These are phyloP conservation scores for Drosophila setifemur DNA, from an alignment of 1,140 invertebrate genomes.

Conservation along the genomic window DNA sequence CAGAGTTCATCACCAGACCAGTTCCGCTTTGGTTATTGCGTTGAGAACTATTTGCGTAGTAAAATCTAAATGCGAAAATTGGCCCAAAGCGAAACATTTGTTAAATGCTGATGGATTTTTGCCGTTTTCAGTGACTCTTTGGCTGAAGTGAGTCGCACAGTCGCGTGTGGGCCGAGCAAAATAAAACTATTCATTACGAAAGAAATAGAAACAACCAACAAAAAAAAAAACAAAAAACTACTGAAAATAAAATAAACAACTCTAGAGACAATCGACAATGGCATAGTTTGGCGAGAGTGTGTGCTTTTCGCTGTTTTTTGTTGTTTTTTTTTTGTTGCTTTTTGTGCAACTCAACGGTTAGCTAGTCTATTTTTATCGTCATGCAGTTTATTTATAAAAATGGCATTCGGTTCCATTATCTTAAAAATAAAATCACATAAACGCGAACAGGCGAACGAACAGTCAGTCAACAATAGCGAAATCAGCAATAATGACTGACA, in stretches of 20 bases:
- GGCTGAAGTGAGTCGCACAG: conserved; percentile 1
- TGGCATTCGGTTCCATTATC: conserved; percentile 66
- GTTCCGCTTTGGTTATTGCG: conserved; percentile 20
- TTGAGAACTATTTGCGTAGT: conserved; percentile 21
- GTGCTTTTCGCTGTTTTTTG: conserved; percentile 15
- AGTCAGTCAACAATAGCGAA: conserved; percentile 32
- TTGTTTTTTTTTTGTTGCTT: conserved; percentile 29
- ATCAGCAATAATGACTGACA: conserved; percentile 56
- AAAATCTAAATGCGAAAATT: conserved; percentile 22
- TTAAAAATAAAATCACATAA: conserved; percentile 56
- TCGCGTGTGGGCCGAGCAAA: conserved; percentile 57
- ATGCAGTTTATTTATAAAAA: conserved; percentile 76
- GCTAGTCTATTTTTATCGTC: conserved; percentile 69
- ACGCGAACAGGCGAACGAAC: conserved; percentile 24
- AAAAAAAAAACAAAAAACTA: conserved; percentile 7
- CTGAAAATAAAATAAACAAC: conserved; percentile 25
- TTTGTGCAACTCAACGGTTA: conserved; percentile 46
- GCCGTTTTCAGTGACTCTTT: conserved; percentile 45
- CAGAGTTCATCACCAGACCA: conserved; percentile 10
- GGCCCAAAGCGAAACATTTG: conserved; percentile 9
- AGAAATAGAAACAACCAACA: too few species aligned
- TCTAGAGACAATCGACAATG: conserved; percentile 46
- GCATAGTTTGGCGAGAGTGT: conserved; percentile 50
- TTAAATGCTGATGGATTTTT: conserved; percentile 38
- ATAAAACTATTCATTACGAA: conserved; percentile 52